Conservation (phyloP, 30 jellyfish, hydroid and myxozoan genomes). For the Turritopsis dohrnii region DNA sequence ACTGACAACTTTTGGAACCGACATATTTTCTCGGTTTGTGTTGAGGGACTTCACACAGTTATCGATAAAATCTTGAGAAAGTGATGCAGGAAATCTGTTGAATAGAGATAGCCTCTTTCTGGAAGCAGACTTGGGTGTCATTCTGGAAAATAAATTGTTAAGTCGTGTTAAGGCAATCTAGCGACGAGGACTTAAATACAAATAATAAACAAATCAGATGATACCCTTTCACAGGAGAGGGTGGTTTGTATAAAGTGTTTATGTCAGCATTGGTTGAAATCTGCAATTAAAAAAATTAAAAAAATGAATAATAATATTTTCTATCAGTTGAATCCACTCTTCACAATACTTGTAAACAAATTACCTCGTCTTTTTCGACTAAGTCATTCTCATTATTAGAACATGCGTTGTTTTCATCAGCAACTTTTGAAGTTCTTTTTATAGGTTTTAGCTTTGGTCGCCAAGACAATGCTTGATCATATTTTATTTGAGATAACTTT, state of each 20-base stretch:
- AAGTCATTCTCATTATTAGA: neutral
- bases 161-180: too few relatives aligned
- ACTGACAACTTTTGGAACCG: neutral
- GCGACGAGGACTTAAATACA: neutral
- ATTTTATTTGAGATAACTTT: neutral
- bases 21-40: neutral
- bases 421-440: neutral
- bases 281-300: neutral
- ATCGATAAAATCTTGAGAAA: neutral
- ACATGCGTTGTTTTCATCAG: neutral
- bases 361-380: neutral
- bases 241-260: neutral
- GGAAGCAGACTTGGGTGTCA: neutral
- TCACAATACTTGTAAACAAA: neutral
- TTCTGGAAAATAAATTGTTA: neutral
- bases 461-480: slow-evolving; percentile 27
- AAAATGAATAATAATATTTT: neutral
- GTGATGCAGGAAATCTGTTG: neutral
- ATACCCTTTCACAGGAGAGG: neutral
- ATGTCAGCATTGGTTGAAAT: neutral
- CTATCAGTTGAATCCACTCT: neutral
- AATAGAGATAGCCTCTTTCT: neutral
- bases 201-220: neutral
- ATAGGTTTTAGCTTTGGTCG: slow-evolving; percentile 22
- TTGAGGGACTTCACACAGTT: neutral